Conservation (phyloP, 2,888 invertebrate species). For the Tetragnatha montana region DNA sequence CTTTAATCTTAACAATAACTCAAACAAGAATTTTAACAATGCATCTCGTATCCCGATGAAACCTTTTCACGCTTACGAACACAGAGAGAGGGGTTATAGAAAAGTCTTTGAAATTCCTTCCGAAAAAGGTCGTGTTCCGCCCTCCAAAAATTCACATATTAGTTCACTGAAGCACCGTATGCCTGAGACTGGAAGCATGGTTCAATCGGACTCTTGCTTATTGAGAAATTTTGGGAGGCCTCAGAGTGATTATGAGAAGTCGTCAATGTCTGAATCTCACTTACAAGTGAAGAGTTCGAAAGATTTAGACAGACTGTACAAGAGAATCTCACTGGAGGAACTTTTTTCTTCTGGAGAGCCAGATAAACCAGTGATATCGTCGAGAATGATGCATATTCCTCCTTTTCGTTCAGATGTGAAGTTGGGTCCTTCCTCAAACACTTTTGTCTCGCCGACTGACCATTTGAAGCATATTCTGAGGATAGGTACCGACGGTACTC, state of each 20-base stretch:
- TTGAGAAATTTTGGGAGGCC: background rate
- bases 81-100: background rate
- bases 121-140: too few relatives aligned
- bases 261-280: constrained; percentile 32
- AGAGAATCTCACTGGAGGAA: constrained; percentile 49
- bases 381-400: background rate
- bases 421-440: background rate
- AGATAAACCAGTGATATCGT: background rate
- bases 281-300: background rate
- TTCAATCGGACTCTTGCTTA: constrained; percentile 22
- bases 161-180: background rate
- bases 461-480: constrained; percentile 50
- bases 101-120: background rate
- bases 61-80: background rate
- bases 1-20: background rate
- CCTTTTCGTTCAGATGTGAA: background rate
- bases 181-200: background rate
- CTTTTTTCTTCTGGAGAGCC: constrained; percentile 2
- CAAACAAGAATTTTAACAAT: background rate
- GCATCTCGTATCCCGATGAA: background rate
- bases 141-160: background rate
- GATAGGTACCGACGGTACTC: background rate
- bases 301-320: constrained; percentile 8
- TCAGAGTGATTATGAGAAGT: background rate
- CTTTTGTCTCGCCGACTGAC: constrained; percentile 17